Evolutionary conservation across 1,140 invertebrate species (phyloP).

Genomic region (Brachionus paranguensis): DNA sequence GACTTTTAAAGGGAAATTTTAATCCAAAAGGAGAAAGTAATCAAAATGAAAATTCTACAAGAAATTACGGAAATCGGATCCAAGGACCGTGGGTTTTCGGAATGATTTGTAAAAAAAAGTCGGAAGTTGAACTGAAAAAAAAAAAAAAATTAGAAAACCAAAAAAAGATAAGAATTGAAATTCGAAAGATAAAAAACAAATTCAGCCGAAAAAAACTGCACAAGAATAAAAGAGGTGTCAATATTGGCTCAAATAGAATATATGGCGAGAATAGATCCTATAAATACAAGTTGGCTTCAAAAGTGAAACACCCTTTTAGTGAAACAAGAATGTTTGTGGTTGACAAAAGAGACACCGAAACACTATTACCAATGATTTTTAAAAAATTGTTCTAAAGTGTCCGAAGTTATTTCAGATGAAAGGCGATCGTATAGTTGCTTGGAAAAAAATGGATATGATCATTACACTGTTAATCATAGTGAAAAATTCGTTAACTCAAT

Average conservation of each 20-base stretch:
- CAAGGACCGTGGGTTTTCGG: background rate
- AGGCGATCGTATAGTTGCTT: no score
- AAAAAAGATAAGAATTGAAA: background rate
- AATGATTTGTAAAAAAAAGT: background rate
- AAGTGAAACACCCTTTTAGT: background rate
- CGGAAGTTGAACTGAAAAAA: background rate
- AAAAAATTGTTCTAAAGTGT: background rate
- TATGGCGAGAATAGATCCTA: background rate
- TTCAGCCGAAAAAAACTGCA: background rate
- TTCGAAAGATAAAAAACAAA: background rate
- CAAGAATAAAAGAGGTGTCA: background rate
- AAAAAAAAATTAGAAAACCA: background rate
- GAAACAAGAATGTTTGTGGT: background rate
- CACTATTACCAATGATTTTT: background rate
- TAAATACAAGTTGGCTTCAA: background rate
- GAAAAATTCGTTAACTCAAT: no score
- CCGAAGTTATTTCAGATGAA: no score
- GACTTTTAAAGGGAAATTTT: background rate
- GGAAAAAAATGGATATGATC: no score
- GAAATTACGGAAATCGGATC: background rate
- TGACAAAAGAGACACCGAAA: background rate
- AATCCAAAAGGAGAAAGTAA: background rate
- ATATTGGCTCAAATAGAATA: background rate
- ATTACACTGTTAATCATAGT: no score
- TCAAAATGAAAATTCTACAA: background rate